phyloP scores from a whole-genome alignment of 1,140 invertebrate genomes.

The Ips nitidus region DNA sequence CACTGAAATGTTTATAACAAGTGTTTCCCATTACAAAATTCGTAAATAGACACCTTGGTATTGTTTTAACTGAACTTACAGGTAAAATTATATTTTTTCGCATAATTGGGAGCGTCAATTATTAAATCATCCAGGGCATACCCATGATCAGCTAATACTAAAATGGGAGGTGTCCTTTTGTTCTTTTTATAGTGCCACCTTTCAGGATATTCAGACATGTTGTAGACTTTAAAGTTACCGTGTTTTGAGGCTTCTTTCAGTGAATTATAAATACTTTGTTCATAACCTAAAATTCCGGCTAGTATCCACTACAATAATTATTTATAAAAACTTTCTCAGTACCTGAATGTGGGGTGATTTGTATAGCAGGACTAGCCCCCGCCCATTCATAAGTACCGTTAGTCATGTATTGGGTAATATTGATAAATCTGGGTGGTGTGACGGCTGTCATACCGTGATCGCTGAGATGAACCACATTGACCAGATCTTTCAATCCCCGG shows the following conservation, averaged over 20 bases:
- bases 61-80: conserved; percentile 27
- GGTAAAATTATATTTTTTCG: conserved; percentile 55
- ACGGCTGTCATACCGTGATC: conserved; percentile 74
- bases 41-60: not conserved
- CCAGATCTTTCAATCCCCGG: conserved; percentile 55
- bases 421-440: conserved; percentile 57
- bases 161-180: conserved; percentile 59
- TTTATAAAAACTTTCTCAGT: conserved; percentile 28
- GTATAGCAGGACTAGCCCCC: conserved; percentile 55
- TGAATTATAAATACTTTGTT: conserved; percentile 56
- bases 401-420: conserved; percentile 60
- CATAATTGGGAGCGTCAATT: conserved; percentile 52
- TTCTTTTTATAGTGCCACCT: conserved; percentile 64
- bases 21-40: too few species aligned
- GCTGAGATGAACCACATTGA: conserved; percentile 71
- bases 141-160: conserved; percentile 59
- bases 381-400: conserved; percentile 54
- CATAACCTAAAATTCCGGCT: conserved; percentile 36
- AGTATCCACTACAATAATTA: conserved; percentile 27
- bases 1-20: conserved; percentile 47
- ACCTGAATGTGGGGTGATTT: conserved; percentile 60
- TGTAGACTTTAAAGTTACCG: conserved; percentile 60
- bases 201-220: conserved; percentile 59
- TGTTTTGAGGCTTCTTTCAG: conserved; percentile 55
- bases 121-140: conserved; percentile 61